Evolutionary conservation across 2,113 vertebrate species (phyloP).

Genomic region (Spheniscus mendiculus): DNA sequence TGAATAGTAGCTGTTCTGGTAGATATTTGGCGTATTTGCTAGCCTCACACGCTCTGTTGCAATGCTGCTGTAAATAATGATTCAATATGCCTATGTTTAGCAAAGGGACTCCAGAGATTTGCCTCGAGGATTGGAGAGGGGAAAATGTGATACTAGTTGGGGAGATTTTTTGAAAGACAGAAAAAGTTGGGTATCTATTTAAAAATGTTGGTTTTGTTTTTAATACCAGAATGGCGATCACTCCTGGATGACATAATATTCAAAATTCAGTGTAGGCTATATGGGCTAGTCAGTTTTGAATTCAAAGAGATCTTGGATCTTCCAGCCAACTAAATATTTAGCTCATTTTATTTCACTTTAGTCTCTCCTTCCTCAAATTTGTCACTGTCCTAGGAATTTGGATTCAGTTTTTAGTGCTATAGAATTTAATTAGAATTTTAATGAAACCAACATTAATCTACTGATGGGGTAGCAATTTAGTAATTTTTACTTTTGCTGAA

Average conservation of each 20-base stretch:
- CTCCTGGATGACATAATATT: neutral
- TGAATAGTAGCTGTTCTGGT: neutral
- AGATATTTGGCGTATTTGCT: neutral
- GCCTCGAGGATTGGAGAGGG: neutral
- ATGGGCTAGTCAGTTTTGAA: neutral
- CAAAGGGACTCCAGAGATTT: neutral
- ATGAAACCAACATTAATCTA: neutral
- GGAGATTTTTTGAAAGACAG: neutral
- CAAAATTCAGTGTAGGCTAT: neutral
- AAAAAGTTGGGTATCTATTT: neutral
- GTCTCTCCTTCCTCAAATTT: neutral
- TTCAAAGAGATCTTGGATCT: neutral
- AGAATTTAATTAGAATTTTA: neutral
- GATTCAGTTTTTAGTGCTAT: neutral
- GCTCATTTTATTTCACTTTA: neutral
- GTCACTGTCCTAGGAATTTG: neutral
- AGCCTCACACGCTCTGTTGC: neutral
- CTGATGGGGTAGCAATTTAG: neutral
- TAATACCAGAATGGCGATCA: neutral
- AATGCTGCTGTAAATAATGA: neutral
- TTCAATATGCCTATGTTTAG: neutral
- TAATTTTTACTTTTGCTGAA: neutral
- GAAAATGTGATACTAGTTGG: neutral
- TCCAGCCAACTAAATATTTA: neutral
- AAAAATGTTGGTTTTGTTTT: neutral